phyloP scores from a whole-genome alignment of 2,113 vertebrate species.

The Syngnathus typhle region DNA sequence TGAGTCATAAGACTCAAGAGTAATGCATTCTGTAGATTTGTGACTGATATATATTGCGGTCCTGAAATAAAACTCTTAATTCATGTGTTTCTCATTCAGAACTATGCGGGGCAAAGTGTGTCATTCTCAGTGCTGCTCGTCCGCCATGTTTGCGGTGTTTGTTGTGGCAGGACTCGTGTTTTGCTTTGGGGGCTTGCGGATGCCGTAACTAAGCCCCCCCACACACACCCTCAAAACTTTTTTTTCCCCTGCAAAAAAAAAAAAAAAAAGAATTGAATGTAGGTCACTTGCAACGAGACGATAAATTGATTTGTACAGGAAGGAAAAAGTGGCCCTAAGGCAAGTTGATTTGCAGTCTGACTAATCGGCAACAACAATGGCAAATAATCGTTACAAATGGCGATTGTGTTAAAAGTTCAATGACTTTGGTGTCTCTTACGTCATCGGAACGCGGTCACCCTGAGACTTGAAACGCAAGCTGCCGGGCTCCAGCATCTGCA shows the following conservation, averaged over 20 bases:
- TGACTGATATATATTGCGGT: neutral
- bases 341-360: neutral
- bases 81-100: constrained; percentile 1
- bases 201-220: neutral
- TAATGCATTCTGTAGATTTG: too few relatives aligned
- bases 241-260: neutral
- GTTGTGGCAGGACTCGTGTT: neutral
- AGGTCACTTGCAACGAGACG: neutral
- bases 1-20: neutral
- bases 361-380: neutral
- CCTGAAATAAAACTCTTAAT: neutral
- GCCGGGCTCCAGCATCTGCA: constrained; percentile 8
- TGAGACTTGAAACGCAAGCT: constrained; percentile 26
- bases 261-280: neutral
- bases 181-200: constrained; percentile 4
- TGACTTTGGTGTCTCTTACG: neutral
- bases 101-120: neutral
- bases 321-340: neutral
- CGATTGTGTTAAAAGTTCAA: neutral
- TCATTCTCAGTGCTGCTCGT: neutral
- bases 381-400: neutral
- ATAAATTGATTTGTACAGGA: neutral
- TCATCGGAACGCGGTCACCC: constrained; percentile 10
- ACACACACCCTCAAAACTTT: neutral
- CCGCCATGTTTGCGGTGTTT: neutral